Evolutionary conservation across 2,113 vertebrate species (phyloP), one percentile per base, ranked within the genome.

Genomic region (Acanthochromis polyacanthus): DNA sequence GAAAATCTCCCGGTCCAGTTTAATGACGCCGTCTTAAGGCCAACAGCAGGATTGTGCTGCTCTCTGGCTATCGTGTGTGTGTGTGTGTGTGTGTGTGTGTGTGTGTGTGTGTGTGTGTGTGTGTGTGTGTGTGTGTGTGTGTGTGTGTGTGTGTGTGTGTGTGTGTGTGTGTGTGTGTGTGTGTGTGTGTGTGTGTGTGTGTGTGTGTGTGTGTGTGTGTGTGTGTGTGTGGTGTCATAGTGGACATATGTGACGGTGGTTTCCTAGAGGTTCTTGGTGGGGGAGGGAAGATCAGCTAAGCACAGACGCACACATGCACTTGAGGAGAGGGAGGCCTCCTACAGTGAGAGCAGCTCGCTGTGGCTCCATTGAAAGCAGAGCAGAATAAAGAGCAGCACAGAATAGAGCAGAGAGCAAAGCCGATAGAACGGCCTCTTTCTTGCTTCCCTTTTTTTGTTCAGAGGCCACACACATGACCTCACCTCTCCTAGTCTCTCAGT

Each of bases 201-300:
- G n/a, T 23, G 55, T 43, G 68, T 81, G 71, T 53, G 19, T 40
- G 48, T 10, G 58, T 50, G 4, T 73, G 36, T 67, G 38, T 19
- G 55, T 45, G 65, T 78, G 72, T 55, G n/a, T 36, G 56, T 9
- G 20, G 19, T 56, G 70, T 68, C 57, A 32, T 23, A 69, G 30
- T 46, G 73, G 66, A 52, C 81, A 76, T 73, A 69, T 72, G 61
- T 82, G 75, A 77, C 46, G 69, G 52, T 50, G 55, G 61, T 63
- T 72, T 61, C 62, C 80, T 73, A 36, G 64, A 80, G 84, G 52
- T 75, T 65, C 78, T 79, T 46, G 46, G 67, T 72, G 74, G 82
- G 57, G 71, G 80, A 81, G 67, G 69, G 81, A 65, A 66, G 72
- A 83, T 78, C 81, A 80, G 61, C 72, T 55, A 68, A 81, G 85